Percentiles rank a stretch among this genome's conserved stretches.
These are phyloP conservation scores for Dermatemys mawii DNA, from an alignment of 2,113 vertebrate species.

Conservation along the genomic window DNA sequence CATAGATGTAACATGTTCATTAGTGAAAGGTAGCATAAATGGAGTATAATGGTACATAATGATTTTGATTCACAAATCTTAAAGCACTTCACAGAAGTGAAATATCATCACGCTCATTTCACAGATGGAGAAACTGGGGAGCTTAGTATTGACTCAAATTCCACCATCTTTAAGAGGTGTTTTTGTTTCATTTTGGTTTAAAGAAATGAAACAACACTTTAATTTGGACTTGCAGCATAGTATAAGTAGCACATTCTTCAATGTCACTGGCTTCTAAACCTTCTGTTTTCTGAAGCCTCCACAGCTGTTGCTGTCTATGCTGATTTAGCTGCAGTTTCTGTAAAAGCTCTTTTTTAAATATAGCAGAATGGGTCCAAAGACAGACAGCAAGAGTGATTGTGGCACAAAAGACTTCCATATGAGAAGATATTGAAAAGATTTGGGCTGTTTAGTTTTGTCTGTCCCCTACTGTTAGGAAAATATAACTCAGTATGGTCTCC, in stretches of 20 bases:
- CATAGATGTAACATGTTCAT: not conserved
- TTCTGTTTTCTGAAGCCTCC: not conserved
- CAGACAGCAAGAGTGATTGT: not conserved
- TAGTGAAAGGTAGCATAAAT: not conserved
- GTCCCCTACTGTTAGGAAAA: not conserved
- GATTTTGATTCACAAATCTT: rapidly evolving
- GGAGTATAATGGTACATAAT: not conserved
- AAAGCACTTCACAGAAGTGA: not conserved
- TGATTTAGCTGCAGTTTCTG: not conserved
- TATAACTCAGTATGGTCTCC: not conserved
- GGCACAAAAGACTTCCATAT: not conserved
- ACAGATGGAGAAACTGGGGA: not conserved
- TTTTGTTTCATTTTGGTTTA: not conserved
- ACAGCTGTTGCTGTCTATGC: not conserved
- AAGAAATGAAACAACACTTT: not conserved
- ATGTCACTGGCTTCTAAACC: not conserved
- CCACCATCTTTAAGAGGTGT: not conserved
- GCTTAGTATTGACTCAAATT: rapidly evolving
- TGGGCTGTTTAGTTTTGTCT: not conserved
- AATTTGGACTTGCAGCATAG: rapidly evolving
- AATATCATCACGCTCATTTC: not conserved
- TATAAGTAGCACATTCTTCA: not conserved
- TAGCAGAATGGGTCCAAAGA: not conserved
- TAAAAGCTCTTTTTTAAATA: not conserved
- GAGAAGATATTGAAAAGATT: not conserved